A percentile compares a stretch with the other conserved stretches of the same genome.
Evolutionary conservation across 2,888 invertebrate species (phyloP).

Genomic region (Himalopsyche kuldschensis): DNA sequence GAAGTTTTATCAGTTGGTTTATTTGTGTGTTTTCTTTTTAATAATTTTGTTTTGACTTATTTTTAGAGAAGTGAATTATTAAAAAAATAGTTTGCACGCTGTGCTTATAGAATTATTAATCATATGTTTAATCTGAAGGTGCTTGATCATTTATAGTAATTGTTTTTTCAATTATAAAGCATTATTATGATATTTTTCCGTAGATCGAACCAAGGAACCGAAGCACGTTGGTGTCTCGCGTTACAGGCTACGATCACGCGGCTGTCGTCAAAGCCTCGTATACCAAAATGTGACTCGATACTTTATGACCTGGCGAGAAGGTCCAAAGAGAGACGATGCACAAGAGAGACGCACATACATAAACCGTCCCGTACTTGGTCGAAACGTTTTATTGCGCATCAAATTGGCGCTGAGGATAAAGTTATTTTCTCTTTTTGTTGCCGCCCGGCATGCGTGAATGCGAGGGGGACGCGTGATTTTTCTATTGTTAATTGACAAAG

Average conservation of each 20-base stretch:
- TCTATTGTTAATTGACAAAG: not conserved
- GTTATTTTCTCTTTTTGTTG: conserved; percentile 34
- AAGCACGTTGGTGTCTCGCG: conserved; percentile 20
- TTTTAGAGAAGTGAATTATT: not conserved
- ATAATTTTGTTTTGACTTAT: not conserved
- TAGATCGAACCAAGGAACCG: not conserved
- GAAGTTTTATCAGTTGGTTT: not conserved
- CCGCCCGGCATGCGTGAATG: not conserved
- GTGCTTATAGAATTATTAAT: not conserved
- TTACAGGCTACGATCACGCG: conserved; percentile 23
- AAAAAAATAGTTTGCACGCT: not conserved
- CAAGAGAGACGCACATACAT: conserved; percentile 24
- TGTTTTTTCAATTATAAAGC: not conserved
- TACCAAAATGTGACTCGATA: conserved; percentile 37
- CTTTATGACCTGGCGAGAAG: conserved; percentile 34
- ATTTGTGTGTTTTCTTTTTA: not conserved
- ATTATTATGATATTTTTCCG: not conserved
- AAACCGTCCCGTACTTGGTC: not conserved
- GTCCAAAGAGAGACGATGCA: not conserved
- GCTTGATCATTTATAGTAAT: not conserved
- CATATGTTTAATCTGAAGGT: not conserved
- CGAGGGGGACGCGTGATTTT: conserved; percentile 22
- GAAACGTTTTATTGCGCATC: conserved; percentile 2
- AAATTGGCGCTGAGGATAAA: not conserved
- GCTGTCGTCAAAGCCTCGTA: conserved; percentile 31